These are phyloP conservation scores for Podarcis cretensis DNA, from an alignment of 2,113 vertebrate genomes.

Conservation along the genomic window DNA sequence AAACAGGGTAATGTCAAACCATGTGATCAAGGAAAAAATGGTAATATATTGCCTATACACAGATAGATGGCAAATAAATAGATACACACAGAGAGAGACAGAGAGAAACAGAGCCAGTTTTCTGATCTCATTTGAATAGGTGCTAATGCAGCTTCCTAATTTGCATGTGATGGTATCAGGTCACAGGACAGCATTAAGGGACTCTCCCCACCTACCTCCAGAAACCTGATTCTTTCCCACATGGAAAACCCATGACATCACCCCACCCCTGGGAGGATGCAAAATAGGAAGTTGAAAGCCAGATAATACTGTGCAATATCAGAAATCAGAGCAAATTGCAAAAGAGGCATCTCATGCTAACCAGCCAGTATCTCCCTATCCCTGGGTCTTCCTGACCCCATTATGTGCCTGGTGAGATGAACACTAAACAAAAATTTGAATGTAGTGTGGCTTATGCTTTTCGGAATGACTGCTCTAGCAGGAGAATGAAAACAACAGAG, in stretches of 20 bases:
- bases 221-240: constrained; percentile 78
- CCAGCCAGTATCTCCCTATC: background rate
- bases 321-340: background rate
- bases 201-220: constrained; percentile 78
- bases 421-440: background rate
- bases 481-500: background rate
- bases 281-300: constrained; percentile 76
- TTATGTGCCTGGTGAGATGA: background rate
- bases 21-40: constrained; percentile 5
- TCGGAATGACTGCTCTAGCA: background rate
- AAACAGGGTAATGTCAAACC: background rate
- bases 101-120: constrained; percentile 40
- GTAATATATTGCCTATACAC: no score
- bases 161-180: constrained; percentile 78
- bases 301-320: background rate
- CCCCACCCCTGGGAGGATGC: constrained; percentile 67
- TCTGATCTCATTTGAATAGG: constrained; percentile 72
- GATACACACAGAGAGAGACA: no score
- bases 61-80: constrained; percentile 12
- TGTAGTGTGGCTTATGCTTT: background rate
- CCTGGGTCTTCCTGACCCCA: background rate
- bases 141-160: constrained; percentile 74
- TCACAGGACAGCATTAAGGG: constrained; percentile 72
- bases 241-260: constrained; percentile 86
- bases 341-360: background rate